Evolutionary conservation across 2,113 vertebrate species (phyloP).

Genomic region (Coturnix japonica): DNA sequence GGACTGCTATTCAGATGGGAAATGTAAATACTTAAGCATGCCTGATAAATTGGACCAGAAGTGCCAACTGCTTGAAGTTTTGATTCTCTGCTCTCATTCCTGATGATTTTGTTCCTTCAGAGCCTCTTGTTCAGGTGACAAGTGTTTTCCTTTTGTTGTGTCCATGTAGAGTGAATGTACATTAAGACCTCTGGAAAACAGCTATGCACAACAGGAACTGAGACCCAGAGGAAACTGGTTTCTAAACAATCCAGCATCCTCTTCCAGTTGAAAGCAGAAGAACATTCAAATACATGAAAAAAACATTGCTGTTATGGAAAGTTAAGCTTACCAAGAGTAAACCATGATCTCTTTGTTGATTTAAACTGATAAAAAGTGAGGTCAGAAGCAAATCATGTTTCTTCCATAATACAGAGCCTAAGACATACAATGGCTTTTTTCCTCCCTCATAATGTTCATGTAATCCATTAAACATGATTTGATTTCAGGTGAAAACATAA

Average conservation of each 20-base stretch:
- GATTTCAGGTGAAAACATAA: slow-evolving; percentile 60
- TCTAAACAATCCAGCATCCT: slow-evolving; percentile 56
- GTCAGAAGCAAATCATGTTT: slow-evolving; percentile 60
- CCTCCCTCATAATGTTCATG: not conserved
- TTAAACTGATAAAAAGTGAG: slow-evolving; percentile 64
- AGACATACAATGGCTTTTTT: not conserved
- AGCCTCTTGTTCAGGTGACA: slow-evolving; percentile 56
- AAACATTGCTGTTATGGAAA: slow-evolving; percentile 39
- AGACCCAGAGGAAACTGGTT: slow-evolving; percentile 40
- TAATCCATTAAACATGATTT: slow-evolving; percentile 69
- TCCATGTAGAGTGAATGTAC: not conserved
- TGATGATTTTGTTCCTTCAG: slow-evolving; percentile 35
- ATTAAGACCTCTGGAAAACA: slow-evolving; percentile 39
- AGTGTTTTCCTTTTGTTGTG: slow-evolving; percentile 60
- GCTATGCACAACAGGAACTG: slow-evolving; percentile 38
- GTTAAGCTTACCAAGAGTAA: slow-evolving; percentile 43
- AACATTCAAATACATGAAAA: slow-evolving; percentile 21
- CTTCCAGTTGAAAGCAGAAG: slow-evolving; percentile 54
- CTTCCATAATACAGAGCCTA: slow-evolving; percentile 46
- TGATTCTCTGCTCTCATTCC: slow-evolving; percentile 15
- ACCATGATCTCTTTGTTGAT: slow-evolving; percentile 58
- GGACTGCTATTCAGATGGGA: slow-evolving; percentile 48
- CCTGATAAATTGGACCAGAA: slow-evolving; percentile 44
- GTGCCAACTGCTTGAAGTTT: slow-evolving; percentile 26
- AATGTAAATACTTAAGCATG: slow-evolving; percentile 56